Conservation (phyloP, 92 coral and sea anemone species). For the Scolanthus callimorphus region DNA sequence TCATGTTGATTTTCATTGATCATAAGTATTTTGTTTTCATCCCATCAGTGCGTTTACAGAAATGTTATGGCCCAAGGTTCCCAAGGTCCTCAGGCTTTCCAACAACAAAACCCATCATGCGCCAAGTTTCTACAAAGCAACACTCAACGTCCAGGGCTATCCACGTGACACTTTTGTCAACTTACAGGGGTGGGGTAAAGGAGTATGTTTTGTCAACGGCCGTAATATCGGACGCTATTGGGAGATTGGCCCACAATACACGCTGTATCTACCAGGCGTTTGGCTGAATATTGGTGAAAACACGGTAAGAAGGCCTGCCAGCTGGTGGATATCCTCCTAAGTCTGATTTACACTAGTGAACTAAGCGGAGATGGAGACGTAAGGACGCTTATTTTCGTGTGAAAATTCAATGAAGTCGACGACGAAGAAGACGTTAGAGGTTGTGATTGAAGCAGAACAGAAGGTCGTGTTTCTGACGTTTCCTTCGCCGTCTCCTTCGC, state of each 20-base stretch:
- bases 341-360: too few relatives aligned
- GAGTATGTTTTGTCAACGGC: slow-evolving; percentile 90
- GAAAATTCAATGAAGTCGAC: too few relatives aligned
- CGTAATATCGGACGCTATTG: slow-evolving; percentile 92
- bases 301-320: slow-evolving; percentile 67
- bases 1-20: too few relatives aligned
- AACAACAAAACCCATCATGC: not conserved
- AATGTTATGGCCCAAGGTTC: not conserved
- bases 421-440: too few relatives aligned
- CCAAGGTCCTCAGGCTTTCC: not conserved
- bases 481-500: too few relatives aligned
- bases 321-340: too few relatives aligned
- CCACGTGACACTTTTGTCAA: slow-evolving; percentile 82
- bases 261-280: slow-evolving; percentile 80
- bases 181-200: slow-evolving; percentile 83
- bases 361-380: too few relatives aligned
- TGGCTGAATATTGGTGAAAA: slow-evolving; percentile 71
- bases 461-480: too few relatives aligned
- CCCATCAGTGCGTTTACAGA: not conserved
- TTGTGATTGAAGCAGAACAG: too few relatives aligned
- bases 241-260: slow-evolving; percentile 87
- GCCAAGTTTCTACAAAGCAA: slow-evolving; percentile 68
- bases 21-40: not conserved
- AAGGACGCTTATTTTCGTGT: too few relatives aligned
- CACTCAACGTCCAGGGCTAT: slow-evolving; percentile 45